Percentiles rank a stretch among this genome's conserved stretches.
These are phyloP conservation scores for Micrastur ruficollis DNA, from an alignment of 2,797 vertebrate species.

Conservation along the genomic window DNA sequence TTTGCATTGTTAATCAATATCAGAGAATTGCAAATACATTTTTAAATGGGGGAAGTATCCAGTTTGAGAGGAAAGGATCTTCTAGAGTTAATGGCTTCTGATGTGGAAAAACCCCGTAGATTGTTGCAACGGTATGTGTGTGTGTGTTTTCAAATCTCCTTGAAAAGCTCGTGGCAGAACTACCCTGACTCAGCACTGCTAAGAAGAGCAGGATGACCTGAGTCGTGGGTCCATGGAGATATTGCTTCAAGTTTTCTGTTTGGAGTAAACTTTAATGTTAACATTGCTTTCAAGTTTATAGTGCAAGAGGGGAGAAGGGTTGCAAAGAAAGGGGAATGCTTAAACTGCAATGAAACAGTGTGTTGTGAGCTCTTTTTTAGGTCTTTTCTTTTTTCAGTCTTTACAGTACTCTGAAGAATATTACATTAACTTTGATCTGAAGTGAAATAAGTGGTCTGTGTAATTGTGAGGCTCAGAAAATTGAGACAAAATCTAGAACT, in stretches of 20 bases:
- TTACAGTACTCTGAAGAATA: not conserved
- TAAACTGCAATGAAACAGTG: not conserved
- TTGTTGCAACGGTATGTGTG: not conserved
- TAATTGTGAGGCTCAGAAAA: not conserved
- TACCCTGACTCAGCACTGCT: not conserved
- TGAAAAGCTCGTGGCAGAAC: not conserved
- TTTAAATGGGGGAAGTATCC: not conserved
- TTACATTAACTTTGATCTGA: not conserved
- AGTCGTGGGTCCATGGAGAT: not conserved
- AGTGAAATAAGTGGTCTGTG: not conserved
- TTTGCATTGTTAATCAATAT: not conserved
- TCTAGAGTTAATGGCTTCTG: not conserved
- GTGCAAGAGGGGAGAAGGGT: not conserved
- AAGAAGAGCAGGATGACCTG: not conserved
- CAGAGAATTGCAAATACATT: not conserved
- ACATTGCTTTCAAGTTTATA: accelerated
- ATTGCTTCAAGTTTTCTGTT: not conserved
- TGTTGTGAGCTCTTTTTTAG: not conserved
- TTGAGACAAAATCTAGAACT: accelerated
- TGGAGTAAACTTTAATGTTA: not conserved
- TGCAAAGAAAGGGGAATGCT: not conserved
- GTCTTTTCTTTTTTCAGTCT: not conserved
- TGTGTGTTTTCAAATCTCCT: not conserved
- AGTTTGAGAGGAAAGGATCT: not conserved
- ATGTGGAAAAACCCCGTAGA: not conserved